Evolutionary conservation across 2,113 vertebrate genomes (phyloP), one percentile per base, ranked within the genome.

Genomic region (Poicephalus meyeri): DNA sequence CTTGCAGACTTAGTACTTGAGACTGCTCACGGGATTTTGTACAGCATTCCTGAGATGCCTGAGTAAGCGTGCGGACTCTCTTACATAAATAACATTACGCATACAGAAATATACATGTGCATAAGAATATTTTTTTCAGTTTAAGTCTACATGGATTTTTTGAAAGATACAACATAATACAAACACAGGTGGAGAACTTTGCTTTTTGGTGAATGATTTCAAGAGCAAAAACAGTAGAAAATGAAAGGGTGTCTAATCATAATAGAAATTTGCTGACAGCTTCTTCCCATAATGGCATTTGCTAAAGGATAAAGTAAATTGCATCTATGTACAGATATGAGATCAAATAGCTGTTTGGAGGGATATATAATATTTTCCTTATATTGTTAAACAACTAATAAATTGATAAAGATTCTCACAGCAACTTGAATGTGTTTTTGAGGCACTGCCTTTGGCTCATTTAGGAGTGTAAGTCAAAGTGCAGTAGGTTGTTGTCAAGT

Each of bases 141-240:
- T 86, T 93, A 50, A 89, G 93, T 86, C 70, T 88, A 3, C 28
- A 8, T 82, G 66, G 37, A 82, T 94, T 95, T 95, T 80, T 31
- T 86, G 74, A 71, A 46, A 64, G 33, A 46, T 70, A 39, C 56
- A 92, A 58, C 24, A 33, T 95, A 88, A 92, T 92, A 61, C 44
- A 96, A 94, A 97, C 71, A 37, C 55, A 85, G 69, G 74, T 97
- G 92, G 83, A 96, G 86, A 86, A 91, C 95, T 89, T 94, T 80
- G 81, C 88, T 94, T 94, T 83, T 81, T 91, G 80, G 83, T 98
- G 91, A 97, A 98, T 97, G 95, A 94, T 85, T 97, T 97, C 96
- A 93, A 96, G n/a, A 91, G 76, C 89, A 85, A 91, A 64, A 78
- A 50, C n/a, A 49, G 53, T 41, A 31, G 31, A 77, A 89, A 55